Base-by-base conservation (phyloP, 1,140 invertebrate genomes). In the Planococcus citri region DNA sequence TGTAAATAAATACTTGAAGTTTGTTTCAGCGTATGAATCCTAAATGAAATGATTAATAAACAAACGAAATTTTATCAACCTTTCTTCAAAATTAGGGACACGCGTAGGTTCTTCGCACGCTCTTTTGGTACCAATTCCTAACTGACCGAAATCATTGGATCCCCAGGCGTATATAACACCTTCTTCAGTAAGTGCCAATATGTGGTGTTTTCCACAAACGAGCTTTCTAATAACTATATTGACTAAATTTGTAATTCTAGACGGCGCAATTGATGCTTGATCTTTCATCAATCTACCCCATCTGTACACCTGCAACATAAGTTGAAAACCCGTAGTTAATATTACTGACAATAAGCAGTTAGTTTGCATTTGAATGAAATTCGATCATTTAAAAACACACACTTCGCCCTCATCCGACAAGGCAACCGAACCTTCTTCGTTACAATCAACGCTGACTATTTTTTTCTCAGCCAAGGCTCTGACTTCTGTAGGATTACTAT, bases 101-200 rank as follows among this genome's bases (percentile, higher is more conserved):
- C 41, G 41, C 3, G 17, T 51, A 17, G 41, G 41, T 17, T 14
- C 10, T 17, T 20, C n/a, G 41, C 6, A 17, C 4, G 4, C n/a
- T 2, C n/a, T 51, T 51, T 51, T 51, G 67, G 80, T 80, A 10
- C 85, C 86, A 12, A 85, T 79, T 0, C 87, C 88, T 1, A 90
- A 78, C 70, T 86, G 81, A 1, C 88, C 88, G 70, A 80, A 75
- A 41, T 80, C 75, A 37, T 85, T 86, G 69, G 80, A 78, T 8
- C 89, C 89, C 88, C 89, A 91, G 17, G 84, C 79, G 75, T 84
- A 89, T 8, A 89, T 80, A 41, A 83, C 79, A 1, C 86, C 83
- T 72, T 85, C 82, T 27, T 80, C 78, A 22, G 81, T 83, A 17
- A 90, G 76, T 2, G 83, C 86, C 8, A 85, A 80, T 1, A 87